Conservation (phyloP, 1,140 invertebrate genomes). For the Panagrolaimus sp. region DNA sequence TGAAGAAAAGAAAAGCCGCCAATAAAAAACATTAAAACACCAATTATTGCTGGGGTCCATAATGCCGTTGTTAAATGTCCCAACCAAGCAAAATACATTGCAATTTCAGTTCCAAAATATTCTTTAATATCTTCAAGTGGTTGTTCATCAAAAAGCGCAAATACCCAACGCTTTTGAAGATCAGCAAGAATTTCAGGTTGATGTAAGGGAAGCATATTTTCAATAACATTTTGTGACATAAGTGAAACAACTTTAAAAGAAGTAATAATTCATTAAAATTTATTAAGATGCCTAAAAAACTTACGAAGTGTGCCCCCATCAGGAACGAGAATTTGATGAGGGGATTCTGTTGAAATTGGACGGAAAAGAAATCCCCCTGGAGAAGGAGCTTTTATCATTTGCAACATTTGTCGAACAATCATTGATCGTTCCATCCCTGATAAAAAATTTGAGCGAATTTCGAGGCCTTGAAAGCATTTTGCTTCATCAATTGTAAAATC, state of each 20-base stretch:
- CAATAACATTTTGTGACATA: slow-evolving; percentile 75
- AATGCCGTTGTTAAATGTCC: slow-evolving; percentile 74
- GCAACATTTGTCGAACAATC: slow-evolving; percentile 62
- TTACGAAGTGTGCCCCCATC: slow-evolving; percentile 69
- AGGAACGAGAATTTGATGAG: slow-evolving; percentile 63
- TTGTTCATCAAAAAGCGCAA: slow-evolving; percentile 74
- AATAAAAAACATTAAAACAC: slow-evolving; percentile 64
- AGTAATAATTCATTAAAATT: slow-evolving; percentile 4
- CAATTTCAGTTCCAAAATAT: slow-evolving; percentile 78
- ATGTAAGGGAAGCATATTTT: slow-evolving; percentile 83
- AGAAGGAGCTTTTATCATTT: slow-evolving; percentile 64
- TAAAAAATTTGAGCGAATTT: slow-evolving; percentile 71
- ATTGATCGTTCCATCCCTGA: slow-evolving; percentile 69
- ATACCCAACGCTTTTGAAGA: slow-evolving; percentile 79
- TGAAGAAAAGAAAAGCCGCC: slow-evolving; percentile 29
- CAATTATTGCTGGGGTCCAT: slow-evolving; percentile 69
- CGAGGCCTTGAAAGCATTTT: slow-evolving; percentile 74
- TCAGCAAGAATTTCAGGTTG: slow-evolving; percentile 72
- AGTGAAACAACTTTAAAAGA: slow-evolving; percentile 73
- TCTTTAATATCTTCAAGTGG: slow-evolving; percentile 70
- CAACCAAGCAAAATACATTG: slow-evolving; percentile 74
- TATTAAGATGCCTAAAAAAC: slow-evolving; percentile 42
- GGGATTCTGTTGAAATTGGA: slow-evolving; percentile 18
- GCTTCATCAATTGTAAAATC: slow-evolving; percentile 84
- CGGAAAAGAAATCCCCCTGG: slow-evolving; percentile 61